Conservation (phyloP, 2,888 invertebrate species). For the Drosophila cyrtoloma region DNA sequence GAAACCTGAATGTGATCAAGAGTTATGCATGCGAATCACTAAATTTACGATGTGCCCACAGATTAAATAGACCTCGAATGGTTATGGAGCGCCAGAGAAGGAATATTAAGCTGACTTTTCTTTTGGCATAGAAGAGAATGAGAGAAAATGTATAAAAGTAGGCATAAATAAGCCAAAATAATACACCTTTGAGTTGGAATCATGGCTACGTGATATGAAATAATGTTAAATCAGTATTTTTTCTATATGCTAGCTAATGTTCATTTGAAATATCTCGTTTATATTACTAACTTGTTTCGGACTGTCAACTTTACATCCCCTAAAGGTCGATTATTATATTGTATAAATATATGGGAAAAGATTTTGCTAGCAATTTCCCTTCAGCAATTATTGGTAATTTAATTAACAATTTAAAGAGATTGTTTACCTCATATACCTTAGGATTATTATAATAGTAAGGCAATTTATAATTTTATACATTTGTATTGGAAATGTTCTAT, state of each 20-base stretch:
- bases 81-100: neutral
- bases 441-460: neutral
- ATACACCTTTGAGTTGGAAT: neutral
- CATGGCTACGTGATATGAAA: neutral
- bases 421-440: neutral
- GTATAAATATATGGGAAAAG: neutral
- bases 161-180: neutral
- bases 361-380: neutral
- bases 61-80: constrained; percentile 16
- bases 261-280: neutral
- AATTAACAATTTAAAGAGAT: neutral
- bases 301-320: neutral
- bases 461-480: neutral
- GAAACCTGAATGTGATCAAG: constrained; percentile 45
- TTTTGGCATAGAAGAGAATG: neutral
- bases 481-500: neutral
- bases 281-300: neutral
- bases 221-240: neutral
- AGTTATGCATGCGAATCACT: constrained; percentile 43
- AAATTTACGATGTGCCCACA: neutral
- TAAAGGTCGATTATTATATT: neutral
- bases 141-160: neutral
- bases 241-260: neutral
- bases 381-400: neutral
- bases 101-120: neutral